Base-by-base conservation (phyloP, 2,888 invertebrate species). In the Orthosia gracilis region DNA sequence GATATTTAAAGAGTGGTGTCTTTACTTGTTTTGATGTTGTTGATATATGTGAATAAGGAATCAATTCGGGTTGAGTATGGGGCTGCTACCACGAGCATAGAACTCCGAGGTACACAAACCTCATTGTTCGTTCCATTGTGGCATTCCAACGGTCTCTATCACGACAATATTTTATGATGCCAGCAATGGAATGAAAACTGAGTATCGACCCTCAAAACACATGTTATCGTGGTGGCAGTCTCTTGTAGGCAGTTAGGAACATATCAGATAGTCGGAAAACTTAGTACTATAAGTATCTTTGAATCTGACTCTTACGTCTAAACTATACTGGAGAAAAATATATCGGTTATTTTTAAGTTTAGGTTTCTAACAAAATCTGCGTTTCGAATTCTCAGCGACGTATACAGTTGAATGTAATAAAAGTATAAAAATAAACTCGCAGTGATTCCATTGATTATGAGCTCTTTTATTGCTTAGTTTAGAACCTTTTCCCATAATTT, bases 221-320 rank as follows among this genome's bases (percentile, higher is more conserved):
- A 9, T 65, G 70, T 64, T 83, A 72, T 82, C 82, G 76, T 87
- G 78, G 63, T 76, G 61, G 70, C 54, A 82, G 80, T 66, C 64
- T 65, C 63, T 76, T 87, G 83, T 92, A 91, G 89, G 93, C 90
- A 95, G 86, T 83, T 92, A 91, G 89, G 93, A 90, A 95, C 96
- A 96, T 96, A 96, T 96, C 96, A 96, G 76, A 85, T 91, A 91
- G 93, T 93, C 90, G 93, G 91, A 91, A 91, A 90, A 92, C 90
- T 93, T 95, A 96, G 96, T 96, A 95, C 96, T 96, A 91, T 96
- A 96, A 96, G 96, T 96, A 95, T 96, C 96, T 96, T 95, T 93
- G 92, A 93, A 92, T 93, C 95, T 95, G 95, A 94, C 94, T 88
- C 84, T 82, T 86, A 86, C 80, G 88, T 90, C 83, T 76, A 88